These are phyloP conservation scores for Caenorhabditis sp. DNA, from an alignment of 2,888 invertebrate genomes.

Conservation along the genomic window DNA sequence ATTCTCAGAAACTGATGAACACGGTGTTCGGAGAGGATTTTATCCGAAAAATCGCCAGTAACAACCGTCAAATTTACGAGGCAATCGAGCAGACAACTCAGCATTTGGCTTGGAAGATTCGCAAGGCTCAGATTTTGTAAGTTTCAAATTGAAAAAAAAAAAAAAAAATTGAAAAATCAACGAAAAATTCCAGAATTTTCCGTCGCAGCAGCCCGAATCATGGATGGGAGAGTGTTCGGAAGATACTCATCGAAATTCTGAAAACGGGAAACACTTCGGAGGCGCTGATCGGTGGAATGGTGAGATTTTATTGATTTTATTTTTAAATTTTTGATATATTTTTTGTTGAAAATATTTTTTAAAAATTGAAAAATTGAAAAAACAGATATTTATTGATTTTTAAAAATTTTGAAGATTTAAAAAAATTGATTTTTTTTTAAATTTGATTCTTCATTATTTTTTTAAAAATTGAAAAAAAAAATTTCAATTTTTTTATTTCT, in stretches of 20 bases:
- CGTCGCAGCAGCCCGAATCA: conserved; percentile 20
- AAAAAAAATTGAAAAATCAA: not conserved
- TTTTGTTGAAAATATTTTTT: not conserved
- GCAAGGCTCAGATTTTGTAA: conserved; percentile 30
- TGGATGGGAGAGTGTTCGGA: conserved; percentile 31
- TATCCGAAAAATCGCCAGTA: not conserved
- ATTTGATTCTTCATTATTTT: too few relatives aligned
- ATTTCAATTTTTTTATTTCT: too few relatives aligned
- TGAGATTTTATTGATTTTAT: too few relatives aligned
- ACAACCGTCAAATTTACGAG: conserved; percentile 15
- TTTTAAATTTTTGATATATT: too few relatives aligned
- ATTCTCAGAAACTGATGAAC: conserved; percentile 19
- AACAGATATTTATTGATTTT: not conserved
- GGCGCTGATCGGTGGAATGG: conserved; percentile 20
- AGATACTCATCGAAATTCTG: conserved; percentile 17
- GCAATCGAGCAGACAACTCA: conserved; percentile 11
- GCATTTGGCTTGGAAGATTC: conserved; percentile 24
- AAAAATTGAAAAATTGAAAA: not conserved
- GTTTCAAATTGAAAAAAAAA: too few relatives aligned
- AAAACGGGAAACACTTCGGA: not conserved
- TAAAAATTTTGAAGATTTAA: not conserved
- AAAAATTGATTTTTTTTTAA: not conserved
- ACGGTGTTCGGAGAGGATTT: conserved; percentile 30
- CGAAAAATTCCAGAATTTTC: conserved; percentile 5
- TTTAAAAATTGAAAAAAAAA: too few relatives aligned